Evolutionary conservation across 2,797 vertebrate genomes (phyloP).

Genomic region (Pangasius krempfi): DNA sequence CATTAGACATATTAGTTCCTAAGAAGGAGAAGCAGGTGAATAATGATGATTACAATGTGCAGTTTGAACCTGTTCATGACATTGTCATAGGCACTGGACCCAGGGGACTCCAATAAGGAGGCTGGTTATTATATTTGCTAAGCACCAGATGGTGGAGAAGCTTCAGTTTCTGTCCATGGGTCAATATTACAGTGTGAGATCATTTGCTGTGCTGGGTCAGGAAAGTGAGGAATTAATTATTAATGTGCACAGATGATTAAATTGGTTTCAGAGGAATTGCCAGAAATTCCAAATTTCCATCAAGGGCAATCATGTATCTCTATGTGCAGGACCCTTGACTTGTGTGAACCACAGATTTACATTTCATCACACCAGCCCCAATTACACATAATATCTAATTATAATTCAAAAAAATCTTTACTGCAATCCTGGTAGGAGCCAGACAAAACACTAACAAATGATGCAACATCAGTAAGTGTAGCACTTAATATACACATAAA

Average conservation of each 20-base stretch:
- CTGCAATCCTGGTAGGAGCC: background rate
- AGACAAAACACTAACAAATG: background rate
- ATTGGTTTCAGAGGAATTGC: slow-evolving; percentile 38
- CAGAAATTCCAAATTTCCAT: slow-evolving; percentile 33
- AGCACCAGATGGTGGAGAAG: slow-evolving; percentile 53
- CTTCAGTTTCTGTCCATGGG: slow-evolving; percentile 49
- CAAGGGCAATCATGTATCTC: slow-evolving; percentile 11
- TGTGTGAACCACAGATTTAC: slow-evolving; percentile 20
- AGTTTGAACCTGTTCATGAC: slow-evolving; percentile 64
- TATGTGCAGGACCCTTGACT: slow-evolving; percentile 10
- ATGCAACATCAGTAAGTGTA: background rate
- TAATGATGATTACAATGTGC: slow-evolving; percentile 67
- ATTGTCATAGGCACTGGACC: slow-evolving; percentile 47
- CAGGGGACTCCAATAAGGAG: slow-evolving; percentile 44
- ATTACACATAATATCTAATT: slow-evolving; percentile 5
- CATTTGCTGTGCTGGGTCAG: slow-evolving; percentile 41
- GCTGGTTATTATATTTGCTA: slow-evolving; percentile 56
- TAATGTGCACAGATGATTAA: slow-evolving; percentile 46
- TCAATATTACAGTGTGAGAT: slow-evolving; percentile 49
- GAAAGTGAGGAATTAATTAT: slow-evolving; percentile 45
- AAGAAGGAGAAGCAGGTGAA: slow-evolving; percentile 39
- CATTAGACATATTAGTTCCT: slow-evolving; percentile 37
- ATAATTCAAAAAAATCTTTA: slow-evolving; percentile 10
- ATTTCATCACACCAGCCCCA: background rate
- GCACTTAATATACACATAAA: background rate